Evolutionary conservation across 1,140 invertebrate species (phyloP), one percentile per base, ranked within the genome.

Genomic region (Brachionus asplanchnoidis): DNA sequence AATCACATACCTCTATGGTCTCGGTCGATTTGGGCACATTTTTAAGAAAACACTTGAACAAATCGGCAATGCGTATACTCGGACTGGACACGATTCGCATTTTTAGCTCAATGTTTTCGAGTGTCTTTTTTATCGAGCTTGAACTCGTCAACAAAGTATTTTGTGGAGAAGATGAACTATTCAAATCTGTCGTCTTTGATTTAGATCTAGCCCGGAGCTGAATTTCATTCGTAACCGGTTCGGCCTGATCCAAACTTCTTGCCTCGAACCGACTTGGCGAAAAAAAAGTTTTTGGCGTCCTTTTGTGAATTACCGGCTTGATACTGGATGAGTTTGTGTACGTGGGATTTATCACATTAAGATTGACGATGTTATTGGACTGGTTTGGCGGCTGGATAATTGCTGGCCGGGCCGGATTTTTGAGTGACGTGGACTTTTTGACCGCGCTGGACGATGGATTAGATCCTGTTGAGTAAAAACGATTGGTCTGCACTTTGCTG

Each of bases 101-200:
- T 82, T 82, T 82, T 14, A 82, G 32, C 60, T 82, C 79, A 42
- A 82, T 68, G 17, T 82, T 82, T 65, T 82, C 79, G 11, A 82
- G 53, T 65, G 79, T 82, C 42, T 82, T 60, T 68, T 82, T 82
- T 14, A 82, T 65, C 42, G 53, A 65, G 26, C 65, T 65, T 82
- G 79, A 65, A 42, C 42, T 80, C 14, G 56, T 82, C 12, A 77
- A 77, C 14, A 23, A 50, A 77, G 53, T 77, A 50, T 75, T 75
- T 75, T 42, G 40, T 36, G 32, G 26, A 26, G 68, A 17, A 6
- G 14, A 75, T 50, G 42, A 26, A 77, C 42, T 77, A 26, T 42
- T 73, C 40, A 42, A 73, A 40, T 73, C 68, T 42, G 68, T 73
- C 20, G 66, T 68, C 26, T 68, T 68, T 40, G 28, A 42, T 73